Evolutionary conservation across 2,888 invertebrate genomes (phyloP).

Genomic region (Platycheirus albimanus): DNA sequence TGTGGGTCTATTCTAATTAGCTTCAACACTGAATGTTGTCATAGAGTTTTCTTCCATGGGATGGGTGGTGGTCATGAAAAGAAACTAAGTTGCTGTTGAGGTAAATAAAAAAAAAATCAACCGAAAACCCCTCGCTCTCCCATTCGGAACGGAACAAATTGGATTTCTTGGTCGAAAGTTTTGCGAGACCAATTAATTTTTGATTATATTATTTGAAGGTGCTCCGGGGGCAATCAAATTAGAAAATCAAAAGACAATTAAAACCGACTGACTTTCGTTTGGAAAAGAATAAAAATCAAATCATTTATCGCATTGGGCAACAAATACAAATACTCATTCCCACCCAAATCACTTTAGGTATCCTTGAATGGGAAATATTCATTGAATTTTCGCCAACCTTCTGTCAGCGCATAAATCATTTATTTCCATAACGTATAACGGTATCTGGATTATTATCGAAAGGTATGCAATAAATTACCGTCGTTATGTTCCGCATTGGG

Average conservation of each 20-base stretch:
- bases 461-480: slow-evolving; percentile 55
- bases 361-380: slow-evolving; percentile 5
- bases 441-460: slow-evolving; percentile 31
- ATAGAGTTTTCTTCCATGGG: neutral
- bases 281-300: neutral
- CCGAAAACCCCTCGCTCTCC: neutral
- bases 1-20: neutral
- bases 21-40: neutral
- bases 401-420: slow-evolving; percentile 42
- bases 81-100: neutral
- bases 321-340: neutral
- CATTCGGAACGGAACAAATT: neutral
- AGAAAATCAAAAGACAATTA: neutral
- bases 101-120: neutral
- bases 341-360: slow-evolving; percentile 10
- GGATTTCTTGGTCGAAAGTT: neutral
- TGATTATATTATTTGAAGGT: neutral
- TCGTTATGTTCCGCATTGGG: slow-evolving; percentile 31
- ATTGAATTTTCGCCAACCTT: slow-evolving; percentile 2
- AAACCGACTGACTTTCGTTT: neutral
- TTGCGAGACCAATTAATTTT: neutral
- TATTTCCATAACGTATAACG: slow-evolving; percentile 9
- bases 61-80: too few species aligned
- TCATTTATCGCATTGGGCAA: too few species aligned
- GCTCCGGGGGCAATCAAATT: neutral